A percentile compares a stretch with the other conserved stretches of the same genome.
These are phyloP conservation scores for Pomatostomus ruficeps DNA, from an alignment of 2,113 vertebrate species.

Conservation along the genomic window DNA sequence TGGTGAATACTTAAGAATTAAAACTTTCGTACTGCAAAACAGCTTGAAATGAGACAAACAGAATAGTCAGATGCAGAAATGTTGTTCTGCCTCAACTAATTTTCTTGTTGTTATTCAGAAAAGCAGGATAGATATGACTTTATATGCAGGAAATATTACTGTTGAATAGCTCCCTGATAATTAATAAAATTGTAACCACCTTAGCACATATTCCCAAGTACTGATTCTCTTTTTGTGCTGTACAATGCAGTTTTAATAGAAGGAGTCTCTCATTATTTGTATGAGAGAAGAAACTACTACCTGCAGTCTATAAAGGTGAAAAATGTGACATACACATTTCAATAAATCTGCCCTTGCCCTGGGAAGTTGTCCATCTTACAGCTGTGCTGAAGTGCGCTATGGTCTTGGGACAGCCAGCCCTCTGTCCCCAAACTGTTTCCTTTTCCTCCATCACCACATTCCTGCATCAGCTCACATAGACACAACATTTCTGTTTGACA, in stretches of 20 bases:
- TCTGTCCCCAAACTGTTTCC: neutral
- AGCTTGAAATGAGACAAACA: neutral
- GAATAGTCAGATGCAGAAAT: neutral
- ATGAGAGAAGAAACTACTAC: neutral
- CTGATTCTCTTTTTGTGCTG: neutral
- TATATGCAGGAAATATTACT: neutral
- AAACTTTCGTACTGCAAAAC: neutral
- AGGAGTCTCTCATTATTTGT: neutral
- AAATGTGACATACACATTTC: neutral
- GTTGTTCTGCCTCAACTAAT: neutral
- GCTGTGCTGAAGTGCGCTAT: rapidly evolving
- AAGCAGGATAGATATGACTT: neutral
- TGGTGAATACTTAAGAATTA: neutral
- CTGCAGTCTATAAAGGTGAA: neutral
- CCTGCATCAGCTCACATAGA: neutral
- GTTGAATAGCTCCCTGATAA: neutral
- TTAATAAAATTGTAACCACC: neutral
- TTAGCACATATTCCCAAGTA: neutral
- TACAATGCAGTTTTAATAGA: neutral
- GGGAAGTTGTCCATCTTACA: neutral
- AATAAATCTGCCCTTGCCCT: neutral
- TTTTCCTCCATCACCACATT: neutral
- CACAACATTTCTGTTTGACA: neutral
- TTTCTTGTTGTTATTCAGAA: neutral
- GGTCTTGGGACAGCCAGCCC: neutral